Evolutionary conservation across 2,113 vertebrate species (phyloP), one percentile per base, ranked within the genome.

Genomic region (Ptychochromis oligacanthus): DNA sequence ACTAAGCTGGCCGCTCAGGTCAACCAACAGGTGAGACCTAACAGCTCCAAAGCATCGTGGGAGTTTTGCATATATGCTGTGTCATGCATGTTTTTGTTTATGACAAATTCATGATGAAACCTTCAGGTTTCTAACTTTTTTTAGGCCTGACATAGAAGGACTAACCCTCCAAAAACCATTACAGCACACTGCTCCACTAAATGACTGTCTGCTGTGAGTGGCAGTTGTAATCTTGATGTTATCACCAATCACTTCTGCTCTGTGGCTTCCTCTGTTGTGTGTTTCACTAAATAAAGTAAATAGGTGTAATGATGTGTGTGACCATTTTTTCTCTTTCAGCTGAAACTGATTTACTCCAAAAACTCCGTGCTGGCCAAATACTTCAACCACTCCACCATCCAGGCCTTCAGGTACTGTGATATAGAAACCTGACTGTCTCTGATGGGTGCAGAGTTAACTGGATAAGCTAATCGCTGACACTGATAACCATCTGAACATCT

Each of bases 331-430:
- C 4, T 88, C 18, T 91, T 95, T 78, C 90, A 96, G 96, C 91
- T 96, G 22, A 88, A 91, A 28, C 22, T 57, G 17, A 91, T 95
- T 11, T 96, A 96, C 67, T 82, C 81, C 13, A 86, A 82, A 67
- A 83, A 89, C 43, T 77, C 85, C 0, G 7, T 88, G 31, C 80
- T 95, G 79, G 70, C 81, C 20, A 93, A 49, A 31, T 90, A 92
- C 88, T 94, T 94, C 12, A 57, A 58, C 38, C 72, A 11, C 18
- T 95, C 93, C 24, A 77, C 79, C 0, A 91, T 96, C 5, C 92
- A 95, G 82, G 93, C 94, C 34, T 96, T 96, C 94, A 96, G 96
- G 96, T 96, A 89, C 2, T 28, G 64, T 67, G 40, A 67, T 65
- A 3, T 40, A 40, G 8, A 40, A 9, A 40, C 4, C 34, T 36